A percentile compares a stretch with the other conserved stretches of the same genome.
Conservation (phyloP, 1,140 invertebrate species). For the Zaprionus camerounensis region DNA sequence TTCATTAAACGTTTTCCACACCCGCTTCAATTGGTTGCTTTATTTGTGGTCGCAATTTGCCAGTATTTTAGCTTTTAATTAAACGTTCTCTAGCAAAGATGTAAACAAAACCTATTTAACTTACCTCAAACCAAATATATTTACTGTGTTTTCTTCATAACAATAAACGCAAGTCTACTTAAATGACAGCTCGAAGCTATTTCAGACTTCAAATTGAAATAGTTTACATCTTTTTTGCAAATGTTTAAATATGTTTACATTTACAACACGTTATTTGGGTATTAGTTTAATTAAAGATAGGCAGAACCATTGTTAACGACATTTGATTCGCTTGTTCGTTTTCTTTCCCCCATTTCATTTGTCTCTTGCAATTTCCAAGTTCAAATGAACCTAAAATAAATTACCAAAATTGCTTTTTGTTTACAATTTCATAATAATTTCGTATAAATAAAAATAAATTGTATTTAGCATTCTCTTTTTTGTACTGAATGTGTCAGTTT, state of each 20-base stretch:
- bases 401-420: conserved; percentile 5
- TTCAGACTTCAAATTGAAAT: conserved; percentile 1
- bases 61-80: conserved; percentile 69
- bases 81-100: conserved; percentile 46
- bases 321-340: not conserved
- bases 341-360: not conserved
- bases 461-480: conserved; percentile 5
- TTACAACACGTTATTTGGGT: not conserved
- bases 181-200: not conserved
- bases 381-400: conserved; percentile 29
- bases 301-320: not conserved
- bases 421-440: conserved; percentile 35
- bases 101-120: conserved; percentile 19
- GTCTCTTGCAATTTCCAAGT: conserved; percentile 8
- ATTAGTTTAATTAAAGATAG: not conserved
- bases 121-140: conserved; percentile 26
- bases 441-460: conserved; percentile 22
- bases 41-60: conserved; percentile 75
- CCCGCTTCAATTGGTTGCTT: conserved; percentile 75
- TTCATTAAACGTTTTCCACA: conserved; percentile 70
- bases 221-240: not conserved
- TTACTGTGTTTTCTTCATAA: conserved; percentile 1
- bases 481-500: not conserved
- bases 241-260: not conserved
- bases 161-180: conserved; percentile 11